Evolutionary conservation across 2,888 invertebrate genomes (phyloP).

Genomic region (Pristionchus arcanus): DNA sequence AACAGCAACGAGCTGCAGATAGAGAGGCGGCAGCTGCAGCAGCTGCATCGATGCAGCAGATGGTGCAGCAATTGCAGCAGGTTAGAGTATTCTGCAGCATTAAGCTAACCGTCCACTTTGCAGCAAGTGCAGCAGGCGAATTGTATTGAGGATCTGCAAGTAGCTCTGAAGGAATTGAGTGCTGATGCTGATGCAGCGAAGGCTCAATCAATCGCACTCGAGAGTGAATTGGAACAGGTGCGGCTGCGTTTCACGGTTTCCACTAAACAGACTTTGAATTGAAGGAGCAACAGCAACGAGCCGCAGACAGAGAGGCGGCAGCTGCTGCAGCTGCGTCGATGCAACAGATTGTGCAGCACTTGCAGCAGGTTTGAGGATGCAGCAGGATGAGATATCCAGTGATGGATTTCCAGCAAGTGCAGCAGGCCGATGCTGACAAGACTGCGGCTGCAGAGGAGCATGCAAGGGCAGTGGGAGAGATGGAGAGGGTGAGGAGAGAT

Average conservation of each 20-base stretch:
- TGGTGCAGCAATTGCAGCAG: not conserved
- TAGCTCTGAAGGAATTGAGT: not conserved
- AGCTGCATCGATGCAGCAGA: not conserved
- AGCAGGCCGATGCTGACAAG: not conserved
- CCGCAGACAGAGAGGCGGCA: not conserved
- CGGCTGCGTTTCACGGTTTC: not conserved
- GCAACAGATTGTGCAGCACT: not conserved
- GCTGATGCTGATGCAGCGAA: not conserved
- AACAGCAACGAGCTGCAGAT: not conserved
- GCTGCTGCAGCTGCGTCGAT: not conserved
- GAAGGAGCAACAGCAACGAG: not conserved
- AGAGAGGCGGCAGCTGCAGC: not conserved
- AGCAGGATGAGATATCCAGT: not conserved
- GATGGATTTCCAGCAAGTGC: not conserved
- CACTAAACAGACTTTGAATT: not conserved
- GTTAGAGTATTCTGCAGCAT: not conserved
- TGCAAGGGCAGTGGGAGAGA: not conserved
- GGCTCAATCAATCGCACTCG: not conserved
- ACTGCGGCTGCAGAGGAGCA: not conserved
- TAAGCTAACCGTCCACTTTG: not conserved
- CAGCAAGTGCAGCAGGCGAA: not conserved
- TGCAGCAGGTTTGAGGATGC: not conserved
- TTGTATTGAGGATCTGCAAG: not conserved
- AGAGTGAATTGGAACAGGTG: not conserved
- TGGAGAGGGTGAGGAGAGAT: slow-evolving; percentile 2